phyloP scores from a whole-genome alignment of 1,140 invertebrate species.

The Battus philenor region DNA sequence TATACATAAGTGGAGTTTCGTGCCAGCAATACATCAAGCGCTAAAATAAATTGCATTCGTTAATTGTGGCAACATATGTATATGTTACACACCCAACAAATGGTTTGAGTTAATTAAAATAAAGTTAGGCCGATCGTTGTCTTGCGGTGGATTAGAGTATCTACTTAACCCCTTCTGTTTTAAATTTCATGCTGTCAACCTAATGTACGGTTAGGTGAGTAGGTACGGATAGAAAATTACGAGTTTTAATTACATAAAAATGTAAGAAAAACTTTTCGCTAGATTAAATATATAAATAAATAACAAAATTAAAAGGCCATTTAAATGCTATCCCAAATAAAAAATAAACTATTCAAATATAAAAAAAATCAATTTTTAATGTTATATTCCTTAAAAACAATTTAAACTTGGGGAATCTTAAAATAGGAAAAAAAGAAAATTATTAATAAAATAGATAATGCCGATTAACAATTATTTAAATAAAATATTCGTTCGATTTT shows the following conservation, averaged over 20 bases:
- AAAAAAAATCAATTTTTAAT: too few species aligned
- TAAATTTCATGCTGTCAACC: constrained; percentile 38
- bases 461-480: too few species aligned
- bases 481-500: too few species aligned
- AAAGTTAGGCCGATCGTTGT: constrained; percentile 39
- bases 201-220: constrained; percentile 25
- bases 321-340: too few species aligned
- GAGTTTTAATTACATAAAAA: too few species aligned
- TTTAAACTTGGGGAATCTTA: too few species aligned
- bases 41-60: constrained; percentile 11
- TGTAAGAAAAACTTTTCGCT: not conserved
- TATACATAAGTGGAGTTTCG: not conserved
- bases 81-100: constrained; percentile 29
- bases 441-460: too few species aligned
- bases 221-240: constrained; percentile 22
- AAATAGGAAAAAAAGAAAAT: too few species aligned
- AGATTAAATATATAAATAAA: too few species aligned
- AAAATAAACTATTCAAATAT: too few species aligned
- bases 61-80: constrained; percentile 5
- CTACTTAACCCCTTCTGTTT: constrained; percentile 47
- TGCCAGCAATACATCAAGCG: constrained; percentile 7
- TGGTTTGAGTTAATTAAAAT: constrained; percentile 42
- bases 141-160: constrained; percentile 35
- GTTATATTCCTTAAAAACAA: too few species aligned
- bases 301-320: too few species aligned